phyloP scores from a whole-genome alignment of 2,797 vertebrate species.

The Pangasius macronema region DNA sequence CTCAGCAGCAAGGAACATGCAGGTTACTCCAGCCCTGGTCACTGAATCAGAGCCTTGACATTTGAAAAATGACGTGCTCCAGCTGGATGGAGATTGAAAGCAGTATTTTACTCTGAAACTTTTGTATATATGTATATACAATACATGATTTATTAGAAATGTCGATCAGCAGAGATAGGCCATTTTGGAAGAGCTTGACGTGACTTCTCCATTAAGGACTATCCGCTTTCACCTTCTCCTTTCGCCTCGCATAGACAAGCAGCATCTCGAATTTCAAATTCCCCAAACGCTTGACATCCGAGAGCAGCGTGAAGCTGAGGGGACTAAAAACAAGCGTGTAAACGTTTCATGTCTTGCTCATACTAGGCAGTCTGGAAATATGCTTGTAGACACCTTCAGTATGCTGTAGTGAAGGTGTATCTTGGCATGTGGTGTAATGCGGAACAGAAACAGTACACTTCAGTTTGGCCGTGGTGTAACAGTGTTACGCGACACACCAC shows the following conservation, averaged over 20 bases:
- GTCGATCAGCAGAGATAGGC: not conserved
- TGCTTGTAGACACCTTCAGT: not conserved
- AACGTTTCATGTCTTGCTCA: not conserved
- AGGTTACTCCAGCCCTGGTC: not conserved
- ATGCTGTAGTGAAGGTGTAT: not conserved
- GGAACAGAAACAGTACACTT: conserved; percentile 39
- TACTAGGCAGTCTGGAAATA: not conserved
- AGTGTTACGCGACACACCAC: not conserved
- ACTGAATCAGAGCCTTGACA: not conserved
- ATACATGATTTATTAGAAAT: not conserved
- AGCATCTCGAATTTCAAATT: conserved; percentile 17
- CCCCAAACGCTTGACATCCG: not conserved
- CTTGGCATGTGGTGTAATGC: conserved; percentile 25
- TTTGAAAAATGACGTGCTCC: not conserved
- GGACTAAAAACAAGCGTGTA: not conserved
- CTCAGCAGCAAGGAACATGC: conserved; percentile 11
- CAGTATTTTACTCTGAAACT: not conserved
- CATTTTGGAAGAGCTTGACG: not conserved
- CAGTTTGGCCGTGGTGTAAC: not conserved
- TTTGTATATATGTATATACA: not conserved
- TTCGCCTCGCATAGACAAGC: not conserved
- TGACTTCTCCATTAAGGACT: conserved; percentile 11
- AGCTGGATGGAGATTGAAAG: not conserved
- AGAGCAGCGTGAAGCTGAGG: not conserved
- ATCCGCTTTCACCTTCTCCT: not conserved